Base-by-base conservation (phyloP, 2,113 vertebrate genomes). In the Lepisosteus oculatus region DNA sequence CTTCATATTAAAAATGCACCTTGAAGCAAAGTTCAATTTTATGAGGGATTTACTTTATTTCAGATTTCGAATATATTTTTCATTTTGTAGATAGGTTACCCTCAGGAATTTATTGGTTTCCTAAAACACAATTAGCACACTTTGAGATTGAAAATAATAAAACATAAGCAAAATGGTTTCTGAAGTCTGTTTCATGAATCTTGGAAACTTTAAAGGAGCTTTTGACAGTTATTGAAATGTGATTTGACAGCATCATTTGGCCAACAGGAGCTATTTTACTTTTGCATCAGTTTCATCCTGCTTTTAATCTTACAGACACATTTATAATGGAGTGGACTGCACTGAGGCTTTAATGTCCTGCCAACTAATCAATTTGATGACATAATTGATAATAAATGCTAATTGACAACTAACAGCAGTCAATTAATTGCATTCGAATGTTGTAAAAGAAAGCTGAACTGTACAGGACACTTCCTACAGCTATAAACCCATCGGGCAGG, bases 341-440 rank as follows among this genome's bases (percentile, higher is more conserved):
- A 91, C 85, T 92, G 90, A 83, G 83, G 89, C 87, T 89, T 90
- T 89, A 90, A 87, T 86, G 85, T 86, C 85, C 82, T 90, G 90
- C 90, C 81, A 90, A 89, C 88, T 85, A 91, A 93, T 93, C 91
- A 91, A 93, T 90, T 87, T 92, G 92, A 92, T 90, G 89, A 89
- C 91, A 81, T 92, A 86, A 92, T 88, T 92, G 87, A 89, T 89
- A 91, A 92, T 90, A 89, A 92, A 93, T 93, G 91, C 91, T 93
- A 94, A 93, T 91, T 93, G 92, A 93, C 91, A 92, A 90, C 89
- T 90, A 92, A 92, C 89, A 92, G 90, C 90, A 93, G 89, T 91
- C 90, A 93, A 93, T 93, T 93, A 91, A 91, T 91, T 91, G 90
- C 87, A 90, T 92, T 91, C 88, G 90, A 88, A 92, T 91, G 89